A percentile compares a stretch with the other conserved stretches of the same genome.
These are phyloP conservation scores for Spizaetus ornatus DNA, from an alignment of 2,113 vertebrate genomes.

Conservation along the genomic window DNA sequence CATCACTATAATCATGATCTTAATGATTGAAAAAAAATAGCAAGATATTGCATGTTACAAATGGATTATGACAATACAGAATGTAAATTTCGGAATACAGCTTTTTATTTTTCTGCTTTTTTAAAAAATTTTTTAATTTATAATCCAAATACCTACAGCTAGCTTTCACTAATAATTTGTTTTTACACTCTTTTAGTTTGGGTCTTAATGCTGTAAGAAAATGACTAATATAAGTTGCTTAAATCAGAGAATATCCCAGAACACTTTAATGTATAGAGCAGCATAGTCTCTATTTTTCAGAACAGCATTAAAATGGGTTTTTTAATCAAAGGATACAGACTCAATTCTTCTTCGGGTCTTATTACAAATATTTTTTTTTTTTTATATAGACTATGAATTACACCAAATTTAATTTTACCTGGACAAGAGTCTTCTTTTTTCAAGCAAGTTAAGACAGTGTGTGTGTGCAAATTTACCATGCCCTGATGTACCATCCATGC, in stretches of 20 bases:
- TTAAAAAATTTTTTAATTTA: not conserved
- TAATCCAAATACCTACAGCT: not conserved
- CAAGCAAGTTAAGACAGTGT: not conserved
- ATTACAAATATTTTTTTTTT: not conserved
- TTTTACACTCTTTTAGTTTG: not conserved
- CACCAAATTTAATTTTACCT: not conserved
- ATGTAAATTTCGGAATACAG: not conserved
- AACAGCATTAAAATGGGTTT: not conserved
- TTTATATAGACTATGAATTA: not conserved
- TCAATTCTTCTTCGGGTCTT: not conserved
- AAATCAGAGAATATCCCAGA: not conserved
- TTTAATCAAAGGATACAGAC: not conserved
- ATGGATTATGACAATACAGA: not conserved
- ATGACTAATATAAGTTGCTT: not conserved
- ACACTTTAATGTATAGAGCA: not conserved
- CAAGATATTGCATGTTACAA: not conserved
- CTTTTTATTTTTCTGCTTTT: not conserved
- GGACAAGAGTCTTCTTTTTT: not conserved
- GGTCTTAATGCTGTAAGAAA: not conserved
- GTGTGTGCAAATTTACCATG: not conserved
- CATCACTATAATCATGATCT: not conserved
- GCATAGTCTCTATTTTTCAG: not conserved
- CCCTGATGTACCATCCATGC: not conserved
- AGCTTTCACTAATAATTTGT: not conserved
- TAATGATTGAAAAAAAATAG: slow-evolving; percentile 13